Percentiles rank a stretch among this genome's conserved stretches.
phyloP scores from a whole-genome alignment of 2,888 invertebrate genomes.

The Mellilla xanthometata region DNA sequence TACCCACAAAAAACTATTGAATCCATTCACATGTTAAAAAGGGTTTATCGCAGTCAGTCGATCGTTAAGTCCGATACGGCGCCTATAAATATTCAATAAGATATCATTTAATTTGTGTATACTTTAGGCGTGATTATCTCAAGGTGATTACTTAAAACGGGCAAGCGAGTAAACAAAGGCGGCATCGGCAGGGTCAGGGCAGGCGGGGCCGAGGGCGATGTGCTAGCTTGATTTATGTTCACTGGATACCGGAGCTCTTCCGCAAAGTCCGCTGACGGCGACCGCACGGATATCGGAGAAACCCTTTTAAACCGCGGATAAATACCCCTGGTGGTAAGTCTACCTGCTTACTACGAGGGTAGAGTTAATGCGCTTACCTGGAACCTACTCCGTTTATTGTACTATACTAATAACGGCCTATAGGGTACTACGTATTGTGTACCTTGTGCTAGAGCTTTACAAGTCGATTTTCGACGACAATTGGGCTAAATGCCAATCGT shows the following conservation, averaged over 20 bases:
- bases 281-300: conserved; percentile 50
- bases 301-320: conserved; percentile 26
- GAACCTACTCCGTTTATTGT: not conserved
- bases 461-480: not conserved
- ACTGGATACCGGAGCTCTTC: conserved; percentile 72
- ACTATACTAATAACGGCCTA: not conserved
- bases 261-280: conserved; percentile 69
- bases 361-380: conserved; percentile 10
- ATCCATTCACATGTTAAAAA: conserved; percentile 57
- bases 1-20: conserved; percentile 46
- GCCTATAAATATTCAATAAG: conserved; percentile 47
- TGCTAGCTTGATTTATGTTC: conserved; percentile 70
- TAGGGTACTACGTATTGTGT: not conserved
- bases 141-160: conserved; percentile 56
- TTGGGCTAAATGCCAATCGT: conserved; percentile 5
- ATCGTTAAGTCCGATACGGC: conserved; percentile 42
- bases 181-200: conserved; percentile 57
- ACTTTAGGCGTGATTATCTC: conserved; percentile 51
- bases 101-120: conserved; percentile 47
- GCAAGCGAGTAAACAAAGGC: conserved; percentile 61
- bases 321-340: conserved; percentile 8
- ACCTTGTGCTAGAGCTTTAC: too few species aligned
- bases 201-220: conserved; percentile 60
- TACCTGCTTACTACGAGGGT: conserved; percentile 6
- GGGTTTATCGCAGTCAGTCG: conserved; percentile 45